These are phyloP conservation scores for Papilio xuthus DNA, from an alignment of 1,140 invertebrate species.

Conservation along the genomic window DNA sequence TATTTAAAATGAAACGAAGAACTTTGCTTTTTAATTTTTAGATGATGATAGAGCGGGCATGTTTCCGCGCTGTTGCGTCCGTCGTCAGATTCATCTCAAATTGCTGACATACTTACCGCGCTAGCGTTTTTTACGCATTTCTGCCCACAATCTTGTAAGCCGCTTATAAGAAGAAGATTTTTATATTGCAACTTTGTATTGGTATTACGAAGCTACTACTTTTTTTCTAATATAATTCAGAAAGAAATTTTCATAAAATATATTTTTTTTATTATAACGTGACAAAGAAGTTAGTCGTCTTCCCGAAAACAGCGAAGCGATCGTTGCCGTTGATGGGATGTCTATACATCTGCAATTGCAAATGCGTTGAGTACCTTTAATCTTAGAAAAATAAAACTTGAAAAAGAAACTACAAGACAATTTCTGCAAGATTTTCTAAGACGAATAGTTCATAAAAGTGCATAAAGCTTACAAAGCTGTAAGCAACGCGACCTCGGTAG, in stretches of 20 bases:
- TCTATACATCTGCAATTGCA: no score
- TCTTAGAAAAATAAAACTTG: background rate
- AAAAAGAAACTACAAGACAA: background rate
- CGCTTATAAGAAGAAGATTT: background rate
- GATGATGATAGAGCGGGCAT: background rate
- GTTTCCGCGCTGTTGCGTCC: background rate
- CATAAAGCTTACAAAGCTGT: constrained; percentile 21
- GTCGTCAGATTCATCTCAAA: background rate
- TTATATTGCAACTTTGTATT: background rate
- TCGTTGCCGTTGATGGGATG: no score
- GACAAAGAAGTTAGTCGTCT: no score
- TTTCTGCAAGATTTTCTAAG: background rate
- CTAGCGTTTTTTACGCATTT: background rate
- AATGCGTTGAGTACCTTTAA: background rate
- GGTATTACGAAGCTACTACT: background rate
- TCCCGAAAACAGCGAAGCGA: no score
- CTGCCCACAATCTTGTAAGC: constrained; percentile 6
- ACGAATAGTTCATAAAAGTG: constrained; percentile 12
- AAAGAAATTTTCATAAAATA: background rate
- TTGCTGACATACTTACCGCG: constrained; percentile 1
- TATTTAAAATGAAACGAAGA: background rate
- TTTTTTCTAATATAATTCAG: background rate
- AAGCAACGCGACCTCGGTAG: background rate
- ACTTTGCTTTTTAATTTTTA: background rate
- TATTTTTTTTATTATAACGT: no score